Conservation (phyloP, 1,140 invertebrate genomes). For the Mycetomoellerius zeteki region DNA sequence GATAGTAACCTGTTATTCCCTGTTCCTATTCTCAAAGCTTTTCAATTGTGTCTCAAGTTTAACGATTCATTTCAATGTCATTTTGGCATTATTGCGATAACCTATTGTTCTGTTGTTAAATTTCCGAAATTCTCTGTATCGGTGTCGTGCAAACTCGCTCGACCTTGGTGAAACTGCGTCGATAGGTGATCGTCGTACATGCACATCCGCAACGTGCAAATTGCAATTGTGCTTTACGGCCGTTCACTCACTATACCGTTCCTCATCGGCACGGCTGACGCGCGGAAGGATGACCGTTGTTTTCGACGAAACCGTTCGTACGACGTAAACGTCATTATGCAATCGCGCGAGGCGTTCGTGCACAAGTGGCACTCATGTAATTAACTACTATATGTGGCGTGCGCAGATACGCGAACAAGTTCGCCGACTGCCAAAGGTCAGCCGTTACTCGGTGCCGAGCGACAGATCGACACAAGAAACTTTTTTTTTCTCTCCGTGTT, state of each 20-base stretch:
- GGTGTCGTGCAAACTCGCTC: background rate
- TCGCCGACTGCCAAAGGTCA: constrained; percentile 37
- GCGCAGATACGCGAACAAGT: constrained; percentile 10
- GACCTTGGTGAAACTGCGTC: background rate
- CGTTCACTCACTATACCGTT: constrained; percentile 70
- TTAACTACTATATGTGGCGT: constrained; percentile 34
- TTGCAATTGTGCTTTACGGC: constrained; percentile 30
- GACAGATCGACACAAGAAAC: background rate
- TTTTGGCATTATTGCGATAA: no score
- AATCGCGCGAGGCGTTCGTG: constrained; percentile 31
- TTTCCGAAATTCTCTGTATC: background rate
- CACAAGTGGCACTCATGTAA: constrained; percentile 25
- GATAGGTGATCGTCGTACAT: background rate
- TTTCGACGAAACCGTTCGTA: constrained; percentile 50
- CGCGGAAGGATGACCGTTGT: constrained; percentile 53
- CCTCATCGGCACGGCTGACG: constrained; percentile 31
- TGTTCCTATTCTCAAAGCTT: no score
- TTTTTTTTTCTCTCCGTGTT: background rate
- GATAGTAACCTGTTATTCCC: no score
- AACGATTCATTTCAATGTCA: no score
- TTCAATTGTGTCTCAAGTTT: no score
- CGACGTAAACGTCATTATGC: constrained; percentile 41
- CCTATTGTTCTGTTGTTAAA: no score
- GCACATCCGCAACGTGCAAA: background rate
- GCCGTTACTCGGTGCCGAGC: constrained; percentile 4